A percentile compares a stretch with the other conserved stretches of the same genome.
Evolutionary conservation across 2,888 invertebrate genomes (phyloP).

Genomic region (Meghimatium bilineatum): DNA sequence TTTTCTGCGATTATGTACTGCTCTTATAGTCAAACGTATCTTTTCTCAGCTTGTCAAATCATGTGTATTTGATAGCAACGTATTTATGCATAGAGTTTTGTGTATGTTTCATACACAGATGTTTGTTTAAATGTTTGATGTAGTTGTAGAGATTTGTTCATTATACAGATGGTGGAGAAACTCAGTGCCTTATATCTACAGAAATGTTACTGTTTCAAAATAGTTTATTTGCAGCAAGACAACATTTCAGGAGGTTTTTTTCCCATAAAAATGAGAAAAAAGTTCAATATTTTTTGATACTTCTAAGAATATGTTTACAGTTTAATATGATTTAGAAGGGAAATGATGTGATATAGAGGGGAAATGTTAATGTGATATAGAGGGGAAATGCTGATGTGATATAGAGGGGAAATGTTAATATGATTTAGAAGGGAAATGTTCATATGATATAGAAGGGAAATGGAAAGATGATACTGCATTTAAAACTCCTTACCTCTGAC

Average conservation of each 20-base stretch:
- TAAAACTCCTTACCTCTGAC: no score
- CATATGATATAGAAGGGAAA: background rate
- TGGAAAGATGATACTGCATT: background rate
- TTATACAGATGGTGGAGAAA: slow-evolving; percentile 6
- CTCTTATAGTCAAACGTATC: background rate
- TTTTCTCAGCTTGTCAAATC: background rate
- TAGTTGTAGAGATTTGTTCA: background rate
- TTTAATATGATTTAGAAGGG: background rate
- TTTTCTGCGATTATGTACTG: background rate
- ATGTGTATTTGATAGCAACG: background rate
- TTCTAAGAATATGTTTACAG: background rate
- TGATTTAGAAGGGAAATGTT: background rate
- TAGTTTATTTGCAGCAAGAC: background rate
- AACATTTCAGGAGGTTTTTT: background rate
- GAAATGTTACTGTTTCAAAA: background rate
- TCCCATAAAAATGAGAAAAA: background rate
- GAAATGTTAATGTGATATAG: background rate
- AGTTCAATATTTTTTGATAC: background rate
- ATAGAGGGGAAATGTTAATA: background rate
- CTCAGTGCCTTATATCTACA: slow-evolving; percentile 13
- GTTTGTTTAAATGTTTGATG: background rate
- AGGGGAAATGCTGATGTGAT: no score
- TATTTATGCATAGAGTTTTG: background rate
- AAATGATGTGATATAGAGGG: background rate
- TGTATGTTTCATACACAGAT: slow-evolving; percentile 1